Evolutionary conservation across 2,797 vertebrate genomes (phyloP), one percentile per base, ranked within the genome.

Genomic region (Mareca strepera): DNA sequence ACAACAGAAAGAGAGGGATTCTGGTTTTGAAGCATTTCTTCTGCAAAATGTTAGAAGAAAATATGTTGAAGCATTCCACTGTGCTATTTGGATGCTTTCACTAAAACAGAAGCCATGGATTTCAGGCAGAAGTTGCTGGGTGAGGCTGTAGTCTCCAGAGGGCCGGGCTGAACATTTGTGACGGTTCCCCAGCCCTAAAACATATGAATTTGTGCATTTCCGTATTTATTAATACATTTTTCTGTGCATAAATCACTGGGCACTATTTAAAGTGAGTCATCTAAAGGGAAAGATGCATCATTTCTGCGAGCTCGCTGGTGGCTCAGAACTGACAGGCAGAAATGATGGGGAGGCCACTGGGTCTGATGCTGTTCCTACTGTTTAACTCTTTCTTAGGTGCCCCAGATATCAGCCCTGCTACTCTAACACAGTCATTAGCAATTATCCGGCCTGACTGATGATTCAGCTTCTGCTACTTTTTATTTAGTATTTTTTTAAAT

Each of bases 251-350:
- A 90, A 78, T 95, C 92, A 95, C 78, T 67, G 37, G 81, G 50
- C 46, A 12, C 48, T 91, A 21, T 52, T 90, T 69, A n/a, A 78
- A 91, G 62, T 96, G 90, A 96, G 55, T 96, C 81, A 92, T 93
- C 83, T 89, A 75, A 58, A 86, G 46, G 92, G 86, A 85, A 94
- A 64, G 82, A 94, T 59, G 83, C 78, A 72, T 94, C 92, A 89
- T 59, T 48, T 52, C 90, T 94, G n/a, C 0, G 14, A 92, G 69
- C 8, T 87, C 52, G 33, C 60, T 56, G 78, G 75, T 6, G n/a
- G 52, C 73, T 88, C 44, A 33, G 85, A 85, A 35, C 70, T 66
- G 28, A 23, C 41, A 13, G 15, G 85, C 77, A 90, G 82, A 79
- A 81, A 31, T 2, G 22, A n/a, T 56, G 56, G 12, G 68, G 26